A percentile compares a stretch with the other conserved stretches of the same genome.
Conservation (phyloP, 2,888 invertebrate species). For the Fabriciana adippe region DNA sequence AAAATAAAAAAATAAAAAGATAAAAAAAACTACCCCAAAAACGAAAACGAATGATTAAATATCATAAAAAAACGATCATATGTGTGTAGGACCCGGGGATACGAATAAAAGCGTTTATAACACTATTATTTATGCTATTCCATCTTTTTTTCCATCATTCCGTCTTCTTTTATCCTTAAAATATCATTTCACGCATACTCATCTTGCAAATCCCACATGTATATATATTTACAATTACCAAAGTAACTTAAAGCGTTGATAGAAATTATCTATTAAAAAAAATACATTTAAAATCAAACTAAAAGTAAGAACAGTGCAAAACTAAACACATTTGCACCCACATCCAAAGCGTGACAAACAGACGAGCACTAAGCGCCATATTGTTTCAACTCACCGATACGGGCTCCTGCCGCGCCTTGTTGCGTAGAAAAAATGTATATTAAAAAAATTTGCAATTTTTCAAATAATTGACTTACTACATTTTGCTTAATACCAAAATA, state of each 20-base stretch:
- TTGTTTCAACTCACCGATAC: slow-evolving; percentile 83
- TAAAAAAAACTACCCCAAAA: slow-evolving; percentile 16
- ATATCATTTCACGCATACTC: no score
- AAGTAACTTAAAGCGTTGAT: background rate
- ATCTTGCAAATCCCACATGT: no score
- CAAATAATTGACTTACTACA: background rate
- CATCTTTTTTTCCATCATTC: no score
- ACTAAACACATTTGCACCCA: slow-evolving; percentile 50
- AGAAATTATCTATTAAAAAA: slow-evolving; percentile 6
- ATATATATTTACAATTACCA: no score
- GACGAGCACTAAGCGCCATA: slow-evolving; percentile 53
- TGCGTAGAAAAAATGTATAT: slow-evolving; percentile 31
- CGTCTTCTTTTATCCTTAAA: no score
- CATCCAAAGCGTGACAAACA: slow-evolving; percentile 60
- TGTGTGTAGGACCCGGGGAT: no score
- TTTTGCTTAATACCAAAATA: background rate
- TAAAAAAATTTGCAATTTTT: background rate
- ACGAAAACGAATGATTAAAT: no score
- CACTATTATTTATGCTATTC: no score
- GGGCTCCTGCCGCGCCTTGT: slow-evolving; percentile 84
- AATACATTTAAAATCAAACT: slow-evolving; percentile 39
- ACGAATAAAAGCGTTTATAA: no score
- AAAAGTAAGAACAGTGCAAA: slow-evolving; percentile 42
- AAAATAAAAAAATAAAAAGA: slow-evolving; percentile 46
- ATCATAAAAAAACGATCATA: background rate